phyloP scores from a whole-genome alignment of 2,797 vertebrate genomes.

The Typhlichthys eigenmanni region DNA sequence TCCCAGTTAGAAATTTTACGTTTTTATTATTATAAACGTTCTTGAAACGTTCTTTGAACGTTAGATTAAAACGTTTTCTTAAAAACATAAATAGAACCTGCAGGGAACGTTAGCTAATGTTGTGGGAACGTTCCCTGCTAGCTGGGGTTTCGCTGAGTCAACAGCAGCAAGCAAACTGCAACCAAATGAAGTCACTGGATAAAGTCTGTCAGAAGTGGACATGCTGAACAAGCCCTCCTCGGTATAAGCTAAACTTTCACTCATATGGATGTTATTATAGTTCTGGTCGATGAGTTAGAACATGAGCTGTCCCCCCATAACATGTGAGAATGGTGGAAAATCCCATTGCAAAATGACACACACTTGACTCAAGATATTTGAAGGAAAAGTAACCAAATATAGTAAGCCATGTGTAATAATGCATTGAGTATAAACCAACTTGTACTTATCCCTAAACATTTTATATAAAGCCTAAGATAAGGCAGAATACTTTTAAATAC shows the following conservation, averaged over 20 bases:
- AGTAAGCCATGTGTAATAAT: constrained; percentile 9
- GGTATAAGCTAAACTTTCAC: constrained; percentile 5
- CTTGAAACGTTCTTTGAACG: too few relatives aligned
- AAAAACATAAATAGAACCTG: too few relatives aligned
- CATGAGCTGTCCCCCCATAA: constrained; percentile 24
- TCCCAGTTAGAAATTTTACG: too few relatives aligned
- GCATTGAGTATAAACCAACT: too few relatives aligned
- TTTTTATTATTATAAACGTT: too few relatives aligned
- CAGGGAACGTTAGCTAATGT: too few relatives aligned
- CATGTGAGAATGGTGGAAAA: constrained; percentile 37
- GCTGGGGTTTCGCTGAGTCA: constrained; percentile 62
- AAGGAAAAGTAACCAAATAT: constrained; percentile 8
- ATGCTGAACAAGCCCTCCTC: constrained; percentile 27
- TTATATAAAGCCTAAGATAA: too few relatives aligned
- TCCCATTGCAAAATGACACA: constrained; percentile 15
- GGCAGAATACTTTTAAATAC: too few relatives aligned
- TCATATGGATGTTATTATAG: constrained; percentile 52
- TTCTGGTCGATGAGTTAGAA: constrained; percentile 16
- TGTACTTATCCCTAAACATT: too few relatives aligned
- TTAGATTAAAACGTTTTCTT: too few relatives aligned
- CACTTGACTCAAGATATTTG: constrained; percentile 40
- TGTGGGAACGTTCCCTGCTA: too few relatives aligned
- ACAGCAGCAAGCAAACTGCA: constrained; percentile 24
- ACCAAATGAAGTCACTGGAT: constrained; percentile 48
- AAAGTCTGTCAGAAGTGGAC: constrained; percentile 46